Percentiles rank a stretch among this genome's conserved stretches.
Conservation (phyloP, 2,113 vertebrate species). For the Chloropsis hardwickii region DNA sequence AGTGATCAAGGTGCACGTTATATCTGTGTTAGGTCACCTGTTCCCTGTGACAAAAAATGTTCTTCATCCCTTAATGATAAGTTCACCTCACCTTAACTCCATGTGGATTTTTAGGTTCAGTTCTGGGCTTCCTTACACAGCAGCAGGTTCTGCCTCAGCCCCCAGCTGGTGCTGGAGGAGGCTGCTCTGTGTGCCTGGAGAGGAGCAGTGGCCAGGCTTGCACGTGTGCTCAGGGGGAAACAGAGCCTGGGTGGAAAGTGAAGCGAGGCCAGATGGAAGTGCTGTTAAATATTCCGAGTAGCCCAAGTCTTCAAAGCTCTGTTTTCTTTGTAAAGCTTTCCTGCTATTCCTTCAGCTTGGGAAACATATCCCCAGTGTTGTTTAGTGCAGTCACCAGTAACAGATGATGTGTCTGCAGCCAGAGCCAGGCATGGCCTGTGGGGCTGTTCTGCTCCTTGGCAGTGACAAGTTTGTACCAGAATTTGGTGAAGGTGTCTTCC, state of each 20-base stretch:
- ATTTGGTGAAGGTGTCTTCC: neutral
- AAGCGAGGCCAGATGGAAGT: neutral
- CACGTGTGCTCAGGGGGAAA: neutral
- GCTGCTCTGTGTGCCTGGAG: neutral
- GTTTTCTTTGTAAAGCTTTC: constrained; percentile 18
- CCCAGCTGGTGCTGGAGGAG: neutral
- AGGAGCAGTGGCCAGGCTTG: neutral
- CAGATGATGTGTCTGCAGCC: neutral
- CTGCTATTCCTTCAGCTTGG: neutral
- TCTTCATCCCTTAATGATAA: neutral
- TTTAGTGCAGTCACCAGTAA: neutral
- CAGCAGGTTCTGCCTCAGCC: neutral
- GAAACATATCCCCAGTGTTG: neutral
- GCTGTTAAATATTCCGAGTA: neutral
- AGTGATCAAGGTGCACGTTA: fast-evolving
- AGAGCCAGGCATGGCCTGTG: neutral
- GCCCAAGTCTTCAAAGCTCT: neutral
- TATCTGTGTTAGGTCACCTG: neutral
- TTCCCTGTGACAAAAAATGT: neutral
- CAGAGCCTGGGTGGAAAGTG: neutral
- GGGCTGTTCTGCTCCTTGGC: neutral
- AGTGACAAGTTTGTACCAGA: fast-evolving
- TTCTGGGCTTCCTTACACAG: neutral
- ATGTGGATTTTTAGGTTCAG: neutral
- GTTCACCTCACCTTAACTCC: neutral